These are phyloP conservation scores for Acrossocheilus fasciatus DNA, from an alignment of 2,797 vertebrate species.

Conservation along the genomic window DNA sequence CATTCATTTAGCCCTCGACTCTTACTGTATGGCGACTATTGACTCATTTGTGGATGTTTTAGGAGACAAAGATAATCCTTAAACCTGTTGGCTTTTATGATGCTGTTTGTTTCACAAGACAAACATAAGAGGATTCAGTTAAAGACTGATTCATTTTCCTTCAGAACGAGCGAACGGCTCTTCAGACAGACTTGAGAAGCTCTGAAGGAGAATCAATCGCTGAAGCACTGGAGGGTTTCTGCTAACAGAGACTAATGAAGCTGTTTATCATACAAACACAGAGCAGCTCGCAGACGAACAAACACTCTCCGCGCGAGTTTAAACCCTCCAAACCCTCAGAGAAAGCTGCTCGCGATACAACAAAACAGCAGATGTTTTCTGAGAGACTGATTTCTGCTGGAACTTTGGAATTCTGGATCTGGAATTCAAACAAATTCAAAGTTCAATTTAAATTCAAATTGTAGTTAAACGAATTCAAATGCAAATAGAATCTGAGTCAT, in stretches of 20 bases:
- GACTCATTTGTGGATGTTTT: background rate
- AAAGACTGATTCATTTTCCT: background rate
- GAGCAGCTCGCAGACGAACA: background rate
- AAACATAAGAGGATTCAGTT: background rate
- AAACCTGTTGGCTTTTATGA: background rate
- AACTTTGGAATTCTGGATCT: background rate
- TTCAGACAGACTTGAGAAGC: slow-evolving; percentile 4
- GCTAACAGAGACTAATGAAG: background rate
- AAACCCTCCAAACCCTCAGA: background rate
- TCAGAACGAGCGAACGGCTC: background rate
- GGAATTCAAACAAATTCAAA: background rate
- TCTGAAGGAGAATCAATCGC: background rate
- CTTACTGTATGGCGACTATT: background rate
- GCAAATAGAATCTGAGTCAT: no score
- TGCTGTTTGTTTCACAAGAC: background rate
- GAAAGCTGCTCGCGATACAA: background rate
- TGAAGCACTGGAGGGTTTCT: background rate
- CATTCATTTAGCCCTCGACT: background rate
- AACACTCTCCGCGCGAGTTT: background rate
- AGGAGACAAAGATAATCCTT: background rate
- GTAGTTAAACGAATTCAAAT: no score
- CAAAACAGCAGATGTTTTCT: background rate
- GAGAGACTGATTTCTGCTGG: background rate
- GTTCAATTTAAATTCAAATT: background rate
- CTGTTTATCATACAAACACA: slow-evolving; percentile 3